A percentile compares a stretch with the other conserved stretches of the same genome.
phyloP scores from a whole-genome alignment of 2,797 vertebrate genomes.

The Mormyrops boulengeri region DNA sequence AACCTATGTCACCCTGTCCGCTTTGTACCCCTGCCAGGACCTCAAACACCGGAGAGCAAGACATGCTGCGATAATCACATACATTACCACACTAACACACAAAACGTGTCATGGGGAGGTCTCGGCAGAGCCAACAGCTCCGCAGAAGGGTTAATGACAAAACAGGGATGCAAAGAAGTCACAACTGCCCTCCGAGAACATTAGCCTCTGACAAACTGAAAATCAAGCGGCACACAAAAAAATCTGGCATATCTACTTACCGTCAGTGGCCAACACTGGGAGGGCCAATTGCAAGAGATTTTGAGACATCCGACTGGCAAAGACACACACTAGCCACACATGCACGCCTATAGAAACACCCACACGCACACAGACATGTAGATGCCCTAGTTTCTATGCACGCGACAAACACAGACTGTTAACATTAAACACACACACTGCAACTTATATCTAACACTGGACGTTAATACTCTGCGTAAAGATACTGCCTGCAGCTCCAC shows the following conservation, averaged over 20 bases:
- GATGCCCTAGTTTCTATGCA: background rate
- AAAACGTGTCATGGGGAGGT: background rate
- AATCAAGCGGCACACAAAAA: background rate
- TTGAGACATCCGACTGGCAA: background rate
- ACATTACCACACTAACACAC: background rate
- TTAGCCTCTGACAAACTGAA: background rate
- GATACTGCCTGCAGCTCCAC: background rate
- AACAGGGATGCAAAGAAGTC: background rate
- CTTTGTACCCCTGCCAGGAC: background rate
- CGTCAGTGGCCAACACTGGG: background rate
- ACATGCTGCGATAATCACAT: background rate
- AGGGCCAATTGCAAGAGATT: background rate
- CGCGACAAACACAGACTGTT: background rate
- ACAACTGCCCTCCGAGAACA: background rate
- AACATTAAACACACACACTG: background rate
- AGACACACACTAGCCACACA: background rate
- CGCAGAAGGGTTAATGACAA: background rate
- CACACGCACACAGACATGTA: background rate
- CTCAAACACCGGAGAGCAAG: background rate
- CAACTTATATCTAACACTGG: background rate
- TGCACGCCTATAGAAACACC: background rate
- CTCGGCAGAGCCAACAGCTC: background rate
- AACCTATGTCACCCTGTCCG: background rate
- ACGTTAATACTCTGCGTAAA: background rate
- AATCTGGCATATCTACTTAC: background rate